phyloP scores from a whole-genome alignment of 1,140 invertebrate genomes.

The honey bee (Apis mellifera) region Amel_HAv3.1 CM009945.2:5413501-5414000 shows the following conservation, averaged over 20 bases:
- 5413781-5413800: constrained; percentile 42
- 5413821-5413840: neutral
- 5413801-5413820: constrained; percentile 10
- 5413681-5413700: constrained; percentile 60
- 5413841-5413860: neutral
- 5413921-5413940: too few species aligned
- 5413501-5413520: constrained; percentile 4
- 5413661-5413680: constrained; percentile 53
- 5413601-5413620: constrained; percentile 14
- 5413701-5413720: constrained; percentile 58
- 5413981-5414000: neutral
- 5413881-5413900: neutral
- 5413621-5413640: neutral
- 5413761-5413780: constrained; percentile 5
- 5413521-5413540: neutral
- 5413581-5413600: constrained; percentile 9
- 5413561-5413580: neutral
- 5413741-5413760: constrained; percentile 42
- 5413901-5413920: neutral
- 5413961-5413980: neutral
- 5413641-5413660: constrained; percentile 46
- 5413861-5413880: neutral
- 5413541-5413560: too few species aligned
- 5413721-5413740: constrained; percentile 52
- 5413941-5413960: neutral